phyloP scores from a whole-genome alignment of 2,888 invertebrate species.

The Belgica antarctica region DNA sequence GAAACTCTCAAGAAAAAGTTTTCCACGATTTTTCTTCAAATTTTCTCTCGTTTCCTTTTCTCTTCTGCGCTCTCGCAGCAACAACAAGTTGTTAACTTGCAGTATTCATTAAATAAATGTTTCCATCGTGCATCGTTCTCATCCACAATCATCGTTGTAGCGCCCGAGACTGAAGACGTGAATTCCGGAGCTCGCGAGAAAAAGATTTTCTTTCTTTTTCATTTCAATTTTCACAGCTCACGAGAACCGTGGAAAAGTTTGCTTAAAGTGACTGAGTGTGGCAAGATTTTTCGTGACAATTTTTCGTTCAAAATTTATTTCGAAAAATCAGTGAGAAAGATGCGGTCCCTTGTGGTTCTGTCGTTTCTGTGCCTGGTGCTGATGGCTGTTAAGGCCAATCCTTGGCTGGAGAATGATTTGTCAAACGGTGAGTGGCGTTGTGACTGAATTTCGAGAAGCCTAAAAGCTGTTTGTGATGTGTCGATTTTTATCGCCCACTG shows the following conservation, averaged over 20 bases:
- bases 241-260: neutral
- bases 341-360: slow-evolving; percentile 29
- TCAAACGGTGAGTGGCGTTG: slow-evolving; percentile 18
- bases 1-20: neutral
- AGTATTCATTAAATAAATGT: neutral
- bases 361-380: slow-evolving; percentile 27
- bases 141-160: slow-evolving; percentile 8
- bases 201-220: slow-evolving; percentile 2
- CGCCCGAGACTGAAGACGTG: slow-evolving; percentile 13
- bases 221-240: neutral
- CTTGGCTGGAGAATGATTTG: slow-evolving; percentile 36
- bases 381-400: slow-evolving; percentile 25
- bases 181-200: slow-evolving; percentile 5
- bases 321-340: neutral
- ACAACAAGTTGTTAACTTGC: slow-evolving; percentile 26
- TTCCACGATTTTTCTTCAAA: neutral
- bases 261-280: neutral
- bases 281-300: neutral
- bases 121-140: slow-evolving; percentile 1
- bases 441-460: neutral
- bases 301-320: too few species aligned
- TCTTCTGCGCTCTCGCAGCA: neutral
- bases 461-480: neutral
- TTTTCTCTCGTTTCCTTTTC: neutral
- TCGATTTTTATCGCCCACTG: neutral